phyloP scores from a whole-genome alignment of 2,113 vertebrate genomes.

The Sigmodon hispidus region DNA sequence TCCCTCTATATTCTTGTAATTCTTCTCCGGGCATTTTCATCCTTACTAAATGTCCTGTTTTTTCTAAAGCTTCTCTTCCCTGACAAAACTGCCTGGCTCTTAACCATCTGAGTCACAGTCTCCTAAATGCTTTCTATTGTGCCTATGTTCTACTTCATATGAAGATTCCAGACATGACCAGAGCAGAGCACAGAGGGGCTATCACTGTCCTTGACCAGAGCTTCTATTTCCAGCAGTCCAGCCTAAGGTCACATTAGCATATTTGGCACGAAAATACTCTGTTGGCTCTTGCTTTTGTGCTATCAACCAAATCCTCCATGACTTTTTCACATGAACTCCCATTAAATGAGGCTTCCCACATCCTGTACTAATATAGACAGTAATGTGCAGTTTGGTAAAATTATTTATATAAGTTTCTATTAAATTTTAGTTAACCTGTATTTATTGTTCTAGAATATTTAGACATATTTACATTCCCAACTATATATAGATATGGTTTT shows the following conservation, averaged over 20 bases:
- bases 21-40: not conserved
- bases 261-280: slow-evolving; percentile 49
- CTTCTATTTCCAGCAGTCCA: slow-evolving; percentile 61
- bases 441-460: slow-evolving; percentile 26
- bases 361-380: slow-evolving; percentile 28
- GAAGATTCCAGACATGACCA: slow-evolving; percentile 48
- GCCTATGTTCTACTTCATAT: not conserved
- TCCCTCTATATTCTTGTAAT: not conserved
- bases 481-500: not conserved
- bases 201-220: slow-evolving; percentile 20
- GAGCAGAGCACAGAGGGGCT: slow-evolving; percentile 20
- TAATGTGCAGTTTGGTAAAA: not conserved
- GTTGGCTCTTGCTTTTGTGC: slow-evolving; percentile 6
- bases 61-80: not conserved
- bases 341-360: not conserved
- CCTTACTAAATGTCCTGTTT: not conserved
- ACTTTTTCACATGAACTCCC: slow-evolving; percentile 15
- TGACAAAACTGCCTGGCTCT: not conserved
- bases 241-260: slow-evolving; percentile 62
- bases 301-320: not conserved
- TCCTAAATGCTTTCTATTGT: slow-evolving; percentile 58
- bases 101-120: slow-evolving; percentile 19
- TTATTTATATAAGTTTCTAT: not conserved
- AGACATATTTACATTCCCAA: not conserved
- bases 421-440: not conserved